Base-by-base conservation (phyloP, 2,888 invertebrate species). In the Pseudoips prasinana region DNA sequence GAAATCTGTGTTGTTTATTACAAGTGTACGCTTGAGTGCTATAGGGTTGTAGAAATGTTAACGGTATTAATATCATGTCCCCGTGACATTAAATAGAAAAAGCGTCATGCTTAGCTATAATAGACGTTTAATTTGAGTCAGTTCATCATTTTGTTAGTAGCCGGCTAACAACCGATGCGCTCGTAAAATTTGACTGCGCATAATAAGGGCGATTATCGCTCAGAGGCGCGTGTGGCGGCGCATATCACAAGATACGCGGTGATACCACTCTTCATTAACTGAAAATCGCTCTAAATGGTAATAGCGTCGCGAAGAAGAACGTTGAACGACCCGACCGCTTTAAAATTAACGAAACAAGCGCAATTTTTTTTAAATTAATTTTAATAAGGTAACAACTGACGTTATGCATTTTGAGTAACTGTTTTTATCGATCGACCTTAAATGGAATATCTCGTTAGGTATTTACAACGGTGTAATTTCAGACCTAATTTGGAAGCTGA, bases 161-260 rank as follows among this genome's bases (percentile, higher is more conserved):
- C 74, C 69, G 33, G 71, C 69, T 78, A 78, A 79, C 77, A 79
- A 73, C 75, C 82, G 73, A 74, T 72, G 75, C 64, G 83, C 68
- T 86, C 85, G 76, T 87, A 85, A 86, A 87, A 87, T 84, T 85
- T 85, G 85, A 85, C 82, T 85, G 85, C 80, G 54, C 73, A 81
- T 85, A 86, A 84, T 85, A 79, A 84, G 84, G 60, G 73, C 79
- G 76, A 82, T 82, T 78, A 84, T 75, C 68, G 72, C 68, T 58
- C 66, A 64, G 61, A 58, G 72, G 72, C 64, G 67, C 71, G 72
- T 65, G 73, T 66, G 67, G 72, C 73, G 74, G 71, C 62, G 58
- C 65, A 64, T 70, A 66, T 69, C 66, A 65, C 64, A 67, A 58
- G 68, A 62, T 47, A 57, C 43, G 57, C 61, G 65, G 68, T 69